These are phyloP conservation scores for Chironomus tepperi DNA, from an alignment of 1,140 invertebrate genomes.

Conservation along the genomic window DNA sequence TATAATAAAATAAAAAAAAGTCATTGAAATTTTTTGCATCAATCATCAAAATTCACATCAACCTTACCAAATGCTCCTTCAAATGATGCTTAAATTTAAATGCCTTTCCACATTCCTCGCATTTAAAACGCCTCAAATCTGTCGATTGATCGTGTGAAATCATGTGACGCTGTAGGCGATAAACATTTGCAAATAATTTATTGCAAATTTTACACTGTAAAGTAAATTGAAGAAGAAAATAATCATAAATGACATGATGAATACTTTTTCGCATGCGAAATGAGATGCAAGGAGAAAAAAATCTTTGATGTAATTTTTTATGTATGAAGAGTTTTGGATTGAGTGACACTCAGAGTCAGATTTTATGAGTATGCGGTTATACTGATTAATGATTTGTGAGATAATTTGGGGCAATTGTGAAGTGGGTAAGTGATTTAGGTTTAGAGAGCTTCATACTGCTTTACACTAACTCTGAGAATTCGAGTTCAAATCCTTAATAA, in stretches of 20 bases:
- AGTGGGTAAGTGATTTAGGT: no score
- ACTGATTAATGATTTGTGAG: no score
- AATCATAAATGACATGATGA: neutral
- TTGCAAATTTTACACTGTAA: conserved; percentile 11
- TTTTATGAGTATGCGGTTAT: no score
- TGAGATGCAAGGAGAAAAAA: no score
- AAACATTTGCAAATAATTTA: conserved; percentile 16
- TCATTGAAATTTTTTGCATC: neutral
- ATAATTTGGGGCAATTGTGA: no score
- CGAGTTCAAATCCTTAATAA: no score
- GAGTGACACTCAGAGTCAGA: no score
- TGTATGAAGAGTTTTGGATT: no score
- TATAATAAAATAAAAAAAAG: neutral
- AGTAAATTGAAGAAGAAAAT: neutral
- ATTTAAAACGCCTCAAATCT: conserved; percentile 7
- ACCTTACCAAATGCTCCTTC: conserved; percentile 6
- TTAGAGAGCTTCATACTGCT: no score
- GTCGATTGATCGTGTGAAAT: conserved; percentile 19
- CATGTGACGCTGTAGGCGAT: conserved; percentile 18
- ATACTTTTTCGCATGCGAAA: no score
- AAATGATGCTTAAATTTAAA: conserved; percentile 21
- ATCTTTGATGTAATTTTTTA: no score
- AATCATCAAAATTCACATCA: neutral
- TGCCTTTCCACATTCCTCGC: conserved; percentile 11
- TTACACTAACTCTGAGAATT: no score